Percentiles rank a stretch among this genome's conserved stretches.
Conservation (phyloP, 2,888 invertebrate genomes). For the Cerastis leucographa region DNA sequence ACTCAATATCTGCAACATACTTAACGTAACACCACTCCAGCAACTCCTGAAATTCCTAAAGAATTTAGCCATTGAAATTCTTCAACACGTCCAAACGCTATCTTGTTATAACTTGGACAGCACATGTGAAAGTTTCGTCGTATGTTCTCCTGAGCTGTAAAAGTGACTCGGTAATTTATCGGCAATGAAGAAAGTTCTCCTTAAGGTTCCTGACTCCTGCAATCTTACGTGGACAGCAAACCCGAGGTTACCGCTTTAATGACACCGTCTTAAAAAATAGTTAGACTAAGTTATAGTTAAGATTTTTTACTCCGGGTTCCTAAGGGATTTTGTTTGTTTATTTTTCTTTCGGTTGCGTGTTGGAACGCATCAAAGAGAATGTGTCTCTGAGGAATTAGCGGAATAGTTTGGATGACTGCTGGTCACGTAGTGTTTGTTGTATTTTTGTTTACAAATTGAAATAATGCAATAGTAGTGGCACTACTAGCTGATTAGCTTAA, state of each 20-base stretch:
- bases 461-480: constrained; percentile 33
- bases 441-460: constrained; percentile 58
- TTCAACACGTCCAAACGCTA: constrained; percentile 66
- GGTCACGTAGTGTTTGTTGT: constrained; percentile 56
- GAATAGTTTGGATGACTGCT: constrained; percentile 47
- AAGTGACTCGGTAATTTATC: constrained; percentile 89
- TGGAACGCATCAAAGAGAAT: constrained; percentile 52
- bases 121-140: constrained; percentile 80
- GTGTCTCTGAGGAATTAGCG: constrained; percentile 52
- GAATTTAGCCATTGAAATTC: constrained; percentile 56
- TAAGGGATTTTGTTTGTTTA: constrained; percentile 51
- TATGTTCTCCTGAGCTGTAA: constrained; percentile 88
- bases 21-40: constrained; percentile 30
- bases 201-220: constrained; percentile 75
- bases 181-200: constrained; percentile 84
- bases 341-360: constrained; percentile 61
- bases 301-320: constrained; percentile 53
- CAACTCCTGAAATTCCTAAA: constrained; percentile 37
- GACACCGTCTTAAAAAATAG: constrained; percentile 70
- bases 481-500: constrained; percentile 6
- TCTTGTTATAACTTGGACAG: constrained; percentile 67
- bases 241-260: constrained; percentile 68
- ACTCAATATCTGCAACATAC: constrained; percentile 43
- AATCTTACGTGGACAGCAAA: constrained; percentile 81
- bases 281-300: constrained; percentile 60